Percentiles rank a stretch among this genome's conserved stretches.
phyloP scores from a whole-genome alignment of 2,113 vertebrate species.

The Panthera tigris region DNA sequence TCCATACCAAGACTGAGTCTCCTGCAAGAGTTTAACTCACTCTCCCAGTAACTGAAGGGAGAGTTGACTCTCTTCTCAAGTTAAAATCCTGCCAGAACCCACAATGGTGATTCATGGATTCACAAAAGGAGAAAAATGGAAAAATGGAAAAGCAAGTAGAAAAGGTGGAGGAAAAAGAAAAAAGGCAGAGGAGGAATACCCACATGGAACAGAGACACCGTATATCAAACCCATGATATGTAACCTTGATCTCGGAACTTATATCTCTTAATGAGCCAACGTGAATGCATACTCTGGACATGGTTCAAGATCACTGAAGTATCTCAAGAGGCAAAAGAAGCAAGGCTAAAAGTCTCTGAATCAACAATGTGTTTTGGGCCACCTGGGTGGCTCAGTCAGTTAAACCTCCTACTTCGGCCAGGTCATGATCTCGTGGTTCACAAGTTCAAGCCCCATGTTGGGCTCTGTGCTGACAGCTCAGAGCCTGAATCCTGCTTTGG shows the following conservation, averaged over 20 bases:
- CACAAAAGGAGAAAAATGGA: not conserved
- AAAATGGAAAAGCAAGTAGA: not conserved
- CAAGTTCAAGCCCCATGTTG: accelerated
- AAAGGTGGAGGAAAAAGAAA: not conserved
- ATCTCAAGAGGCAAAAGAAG: not conserved
- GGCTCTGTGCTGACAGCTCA: not conserved
- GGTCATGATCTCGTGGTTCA: not conserved
- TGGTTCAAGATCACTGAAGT: not conserved
- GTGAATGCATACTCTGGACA: accelerated
- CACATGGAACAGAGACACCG: too few relatives aligned
- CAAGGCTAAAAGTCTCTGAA: not conserved
- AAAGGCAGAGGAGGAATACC: not conserved
- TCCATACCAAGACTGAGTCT: not conserved
- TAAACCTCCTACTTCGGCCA: not conserved
- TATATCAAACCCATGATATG: too few relatives aligned
- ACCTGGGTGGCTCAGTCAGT: not conserved
- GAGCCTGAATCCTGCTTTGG: not conserved
- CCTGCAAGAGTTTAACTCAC: not conserved
- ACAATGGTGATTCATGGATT: not conserved
- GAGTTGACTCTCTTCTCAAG: not conserved
- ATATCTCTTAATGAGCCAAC: too few relatives aligned
- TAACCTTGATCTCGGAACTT: not conserved
- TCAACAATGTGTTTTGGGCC: not conserved
- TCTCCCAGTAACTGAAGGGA: not conserved
- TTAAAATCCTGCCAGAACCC: not conserved